These are phyloP conservation scores for Spinus olivaceus DNA, from an alignment of 2,797 vertebrate species.

Conservation along the genomic window DNA sequence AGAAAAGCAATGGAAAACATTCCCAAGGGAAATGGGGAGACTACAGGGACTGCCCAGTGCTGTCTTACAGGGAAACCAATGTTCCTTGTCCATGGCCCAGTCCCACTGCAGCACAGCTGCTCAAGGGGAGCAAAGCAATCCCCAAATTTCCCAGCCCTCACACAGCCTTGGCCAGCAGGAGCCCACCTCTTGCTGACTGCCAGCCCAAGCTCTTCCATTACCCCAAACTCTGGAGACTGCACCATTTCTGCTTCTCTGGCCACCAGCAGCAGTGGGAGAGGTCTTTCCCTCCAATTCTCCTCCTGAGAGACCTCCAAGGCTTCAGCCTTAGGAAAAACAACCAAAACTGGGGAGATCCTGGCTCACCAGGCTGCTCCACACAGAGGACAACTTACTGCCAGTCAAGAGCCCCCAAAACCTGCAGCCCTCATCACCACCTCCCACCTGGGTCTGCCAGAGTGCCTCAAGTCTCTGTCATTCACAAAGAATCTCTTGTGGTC, in stretches of 20 bases:
- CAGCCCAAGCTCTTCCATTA: neutral
- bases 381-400: neutral
- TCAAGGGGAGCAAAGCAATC: neutral
- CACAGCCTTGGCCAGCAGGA: neutral
- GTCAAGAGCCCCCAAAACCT: neutral
- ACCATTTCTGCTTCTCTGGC: neutral
- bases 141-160: neutral
- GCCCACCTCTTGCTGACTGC: neutral
- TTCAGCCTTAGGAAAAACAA: neutral
- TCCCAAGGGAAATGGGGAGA: accelerated
- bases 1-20: neutral
- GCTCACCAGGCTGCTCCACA: neutral
- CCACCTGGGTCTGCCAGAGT: neutral
- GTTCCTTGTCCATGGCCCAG: neutral
- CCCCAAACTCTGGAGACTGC: neutral
- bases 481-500: no score
- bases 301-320: neutral
- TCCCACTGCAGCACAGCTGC: neutral
- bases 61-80: neutral
- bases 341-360: neutral
- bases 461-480: neutral
- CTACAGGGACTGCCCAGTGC: neutral
- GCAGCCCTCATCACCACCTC: neutral
- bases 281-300: neutral
- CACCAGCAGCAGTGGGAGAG: neutral